Evolutionary conservation across 2,888 invertebrate genomes (phyloP), one percentile per base, ranked within the genome.

Genomic region (Conops quadrifasciatus): DNA sequence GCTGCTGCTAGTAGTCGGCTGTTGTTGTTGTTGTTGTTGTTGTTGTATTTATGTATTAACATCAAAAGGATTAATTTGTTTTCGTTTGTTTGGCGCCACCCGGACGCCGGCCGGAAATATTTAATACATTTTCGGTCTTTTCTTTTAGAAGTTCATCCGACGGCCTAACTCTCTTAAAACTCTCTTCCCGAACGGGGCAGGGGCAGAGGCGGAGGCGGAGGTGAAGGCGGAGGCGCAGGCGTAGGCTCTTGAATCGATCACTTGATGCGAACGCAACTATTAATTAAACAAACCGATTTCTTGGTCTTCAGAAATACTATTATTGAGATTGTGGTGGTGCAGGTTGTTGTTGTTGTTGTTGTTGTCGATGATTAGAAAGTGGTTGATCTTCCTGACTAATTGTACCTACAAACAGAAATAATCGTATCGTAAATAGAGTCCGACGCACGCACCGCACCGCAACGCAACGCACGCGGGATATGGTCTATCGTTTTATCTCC

Each of bases 61-160:
- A 24, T 53, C 56, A 36, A 9, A 43, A 56, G 70, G 49, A 64
- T 63, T 70, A 70, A 43, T 47, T 49, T 64, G 69, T 59, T 70
- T 67, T 75, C 79, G 9, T 36, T 4, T 36, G 36, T 36, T 36
- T 78, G 80, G 80, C 80, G 80, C 80, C 80, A 80, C 80, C 80
- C 77, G 80, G 80, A 81, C 81, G 80, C 80, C 80, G 78, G 78
- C 81, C 80, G 80, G 80, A 80, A 81, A 80, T 75, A 62, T 68
- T 68, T 68, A 76, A 75, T 70, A 71, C 24, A 2, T 72, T 73
- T 66, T 58, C 67, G 60, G 36, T 71, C 47, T 36, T 70, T 15
- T 45, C 24, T 71, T 51, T 59, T 36, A 49, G 26, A 19, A 62
- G 51, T 19, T 47, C 60, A 1, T 56, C 24, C 21, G 28, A 16